Base-by-base conservation (phyloP, 2,888 invertebrate species). In the Exocentrus adspersus region DNA sequence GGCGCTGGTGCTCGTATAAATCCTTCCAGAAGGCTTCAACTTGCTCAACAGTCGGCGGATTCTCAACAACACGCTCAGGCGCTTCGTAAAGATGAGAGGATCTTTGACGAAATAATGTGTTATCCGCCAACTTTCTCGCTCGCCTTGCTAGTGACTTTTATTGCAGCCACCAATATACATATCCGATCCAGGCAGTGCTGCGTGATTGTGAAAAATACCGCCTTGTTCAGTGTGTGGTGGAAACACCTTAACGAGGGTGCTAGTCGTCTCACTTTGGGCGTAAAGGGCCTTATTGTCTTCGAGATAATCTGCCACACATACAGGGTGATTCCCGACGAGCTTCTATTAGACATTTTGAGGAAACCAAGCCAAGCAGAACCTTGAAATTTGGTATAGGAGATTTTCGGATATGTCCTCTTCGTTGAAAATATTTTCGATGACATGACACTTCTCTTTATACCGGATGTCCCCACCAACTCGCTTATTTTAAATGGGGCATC, bases 91-190 rank as follows among this genome's bases (percentile, higher is more conserved):
- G 21, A 14, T 50, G 24, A 30, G 30, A 46, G 10, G 59, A 50
- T 17, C 53, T 58, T 12, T 50, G 10, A 16, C 10, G 12, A 14
- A 58, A 54, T 14, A 2, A 5, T 4, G 3, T 12, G 16, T 50
- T 58, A n/a, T 58, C 48, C 42, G 14, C 9, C 12, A 32, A 7
- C 6, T 50, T 7, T 24, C 24, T 58, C 50, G 32, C 50, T 14
- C 59, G 59, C 50, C 21, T 58, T 17, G 20, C 50, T 56, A 56
- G 57, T 48, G 46, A 56, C 57, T 45, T 56, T 45, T 56, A 5
- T 56, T 9, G n/a, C 21, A 42, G 57, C 17, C 57, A 56, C 57
- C 21, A 56, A 14, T 28, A 21, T 24, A 43, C 42, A 45, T 56
- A 56, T 56, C 17, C 17, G 20, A 24, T 56, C 45, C 10, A 21